Evolutionary conservation across 23 tunicate genomes (phyloP).

Genomic region (Halocynthia roretzi): DNA sequence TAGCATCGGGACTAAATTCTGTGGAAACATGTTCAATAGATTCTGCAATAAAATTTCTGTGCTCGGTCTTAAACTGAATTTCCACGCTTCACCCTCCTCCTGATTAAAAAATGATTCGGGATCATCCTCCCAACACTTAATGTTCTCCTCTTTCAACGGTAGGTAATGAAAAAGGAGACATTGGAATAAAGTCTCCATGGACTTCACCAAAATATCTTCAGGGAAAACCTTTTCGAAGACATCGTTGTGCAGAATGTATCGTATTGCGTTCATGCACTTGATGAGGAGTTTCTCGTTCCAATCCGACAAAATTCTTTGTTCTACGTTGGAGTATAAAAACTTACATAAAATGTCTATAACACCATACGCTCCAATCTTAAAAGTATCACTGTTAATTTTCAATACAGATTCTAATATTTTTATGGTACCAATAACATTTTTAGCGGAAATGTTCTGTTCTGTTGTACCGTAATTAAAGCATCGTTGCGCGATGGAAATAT

Average conservation of each 20-base stretch:
- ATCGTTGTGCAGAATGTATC: conserved; percentile 5
- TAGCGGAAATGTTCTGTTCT: background rate
- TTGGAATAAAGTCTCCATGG: conserved; percentile 16
- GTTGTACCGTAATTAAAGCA: background rate
- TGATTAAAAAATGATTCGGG: conserved; percentile 79
- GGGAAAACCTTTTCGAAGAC: background rate
- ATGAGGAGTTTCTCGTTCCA: conserved; percentile 43
- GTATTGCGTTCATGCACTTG: conserved; percentile 49
- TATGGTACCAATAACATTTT: background rate
- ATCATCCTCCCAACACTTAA: conserved; percentile 74
- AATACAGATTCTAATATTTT: conserved; percentile 15
- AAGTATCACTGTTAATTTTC: background rate
- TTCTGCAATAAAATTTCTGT: conserved; percentile 37
- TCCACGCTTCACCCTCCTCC: conserved; percentile 85
- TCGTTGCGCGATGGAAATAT: background rate
- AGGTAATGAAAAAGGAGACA: conserved; percentile 53
- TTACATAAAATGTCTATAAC: conserved; percentile 8
- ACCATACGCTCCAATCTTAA: conserved; percentile 6
- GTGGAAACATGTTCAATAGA: conserved; percentile 6
- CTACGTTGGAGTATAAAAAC: background rate
- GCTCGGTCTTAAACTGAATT: conserved; percentile 72
- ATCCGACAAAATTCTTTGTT: too few relatives aligned
- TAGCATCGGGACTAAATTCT: background rate
- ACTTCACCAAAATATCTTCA: background rate
- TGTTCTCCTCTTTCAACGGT: conserved; percentile 43